Percentiles rank a stretch among this genome's conserved stretches.
Evolutionary conservation across 2,113 vertebrate genomes (phyloP).

Genomic region (Charina bottae): DNA sequence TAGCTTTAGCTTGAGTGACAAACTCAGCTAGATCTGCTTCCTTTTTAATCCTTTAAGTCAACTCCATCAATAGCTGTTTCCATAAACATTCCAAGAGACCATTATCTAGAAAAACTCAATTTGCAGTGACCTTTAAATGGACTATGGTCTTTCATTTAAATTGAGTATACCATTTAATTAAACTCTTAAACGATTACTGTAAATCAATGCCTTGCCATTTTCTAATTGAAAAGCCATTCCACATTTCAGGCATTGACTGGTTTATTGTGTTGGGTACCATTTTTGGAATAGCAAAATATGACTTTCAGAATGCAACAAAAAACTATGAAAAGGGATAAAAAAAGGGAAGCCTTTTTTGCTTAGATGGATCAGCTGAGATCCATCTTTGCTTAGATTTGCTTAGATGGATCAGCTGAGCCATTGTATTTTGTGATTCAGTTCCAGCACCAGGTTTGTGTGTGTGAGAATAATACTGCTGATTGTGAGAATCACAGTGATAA

Average conservation of each 20-base stretch:
- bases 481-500: background rate
- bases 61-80: slow-evolving; percentile 44
- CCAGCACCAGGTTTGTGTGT: background rate
- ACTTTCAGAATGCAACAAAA: background rate
- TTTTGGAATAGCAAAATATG: slow-evolving; percentile 13
- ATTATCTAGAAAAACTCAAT: slow-evolving; percentile 59
- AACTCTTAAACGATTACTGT: slow-evolving; percentile 64
- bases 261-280: background rate
- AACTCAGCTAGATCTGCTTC: background rate
- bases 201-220: slow-evolving; percentile 56
- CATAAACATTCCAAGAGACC: slow-evolving; percentile 50
- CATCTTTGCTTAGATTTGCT: background rate
- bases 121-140: slow-evolving; percentile 63
- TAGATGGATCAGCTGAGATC: background rate
- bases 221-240: slow-evolving; percentile 56
- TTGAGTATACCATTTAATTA: slow-evolving; percentile 61
- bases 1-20: background rate
- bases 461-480: background rate
- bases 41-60: slow-evolving; percentile 40
- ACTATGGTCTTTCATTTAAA: slow-evolving; percentile 62
- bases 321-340: background rate
- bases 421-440: background rate
- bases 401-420: background rate
- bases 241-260: background rate
- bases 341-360: background rate